Evolutionary conservation across 2,113 vertebrate genomes (phyloP), one percentile per base, ranked within the genome.

Genomic region (Oophaga pumilio): DNA sequence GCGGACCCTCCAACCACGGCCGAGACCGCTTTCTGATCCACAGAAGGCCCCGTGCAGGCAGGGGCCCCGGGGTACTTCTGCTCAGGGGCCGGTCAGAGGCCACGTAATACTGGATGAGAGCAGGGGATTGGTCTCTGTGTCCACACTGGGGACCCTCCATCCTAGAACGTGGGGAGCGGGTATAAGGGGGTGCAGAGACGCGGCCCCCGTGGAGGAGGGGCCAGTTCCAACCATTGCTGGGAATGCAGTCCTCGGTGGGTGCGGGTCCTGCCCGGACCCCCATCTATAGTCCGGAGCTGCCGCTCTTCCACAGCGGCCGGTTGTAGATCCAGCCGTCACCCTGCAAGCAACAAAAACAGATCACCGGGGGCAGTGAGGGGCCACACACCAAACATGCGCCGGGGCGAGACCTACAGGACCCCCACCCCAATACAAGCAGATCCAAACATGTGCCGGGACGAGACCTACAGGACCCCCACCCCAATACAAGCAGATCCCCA

Each of bases 271-370:
- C 1, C 73, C 69, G 2, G 11, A 18, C 0, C 4, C 53, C 50
- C 17, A 14, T 10, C 33, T 50, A 80, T 20, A 49, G 18, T 59
- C 59, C 90, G 14, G 56, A 88, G 33, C n/a, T 60, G 0, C 74
- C 52, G 12, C 88, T 93, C 91, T 97, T 98, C 97, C 97, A 99
- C 64, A 99, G 96, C 6, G 97, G 96, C 90, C 97, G 97, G 90
- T 97, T 93, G 93, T 98, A 99, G 89, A 97, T 89, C 98, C 98
- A 99, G 91, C 96, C 95, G 79, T 99, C 98, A 69, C 97, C 98
- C 98, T 99, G 94, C 24, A 92, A 93, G 90, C 60, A 92, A 26
- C 8, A 76, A 15, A 28, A 49, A 7, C 9, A n/a, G 0, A 22
- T 68, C 10, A n/a, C 64, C 24, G 64, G 64, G n/a, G 64, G n/a